phyloP scores from a whole-genome alignment of 92 coral and sea anemone species.

The Epizoanthus scotinus region DNA sequence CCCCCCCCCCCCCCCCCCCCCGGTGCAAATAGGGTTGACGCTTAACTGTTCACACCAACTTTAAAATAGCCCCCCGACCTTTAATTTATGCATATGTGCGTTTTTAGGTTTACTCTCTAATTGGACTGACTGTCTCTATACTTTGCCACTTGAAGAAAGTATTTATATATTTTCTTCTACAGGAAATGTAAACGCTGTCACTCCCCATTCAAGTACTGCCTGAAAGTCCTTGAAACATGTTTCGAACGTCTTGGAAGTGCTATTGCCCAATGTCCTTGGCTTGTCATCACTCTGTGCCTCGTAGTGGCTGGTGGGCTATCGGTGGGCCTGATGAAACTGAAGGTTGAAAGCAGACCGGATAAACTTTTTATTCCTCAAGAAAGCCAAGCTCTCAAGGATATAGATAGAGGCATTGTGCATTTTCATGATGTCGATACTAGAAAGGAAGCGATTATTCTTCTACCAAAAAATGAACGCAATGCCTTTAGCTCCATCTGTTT shows the following conservation, averaged over 20 bases:
- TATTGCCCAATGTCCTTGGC: constrained; percentile 7
- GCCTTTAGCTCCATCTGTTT: constrained; percentile 35
- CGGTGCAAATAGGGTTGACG: too few relatives aligned
- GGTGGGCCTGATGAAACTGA: constrained; percentile 21
- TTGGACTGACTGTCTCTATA: too few relatives aligned
- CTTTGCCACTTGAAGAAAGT: too few relatives aligned
- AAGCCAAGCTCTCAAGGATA: constrained; percentile 49
- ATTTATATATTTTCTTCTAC: too few relatives aligned
- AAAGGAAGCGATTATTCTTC: constrained; percentile 35
- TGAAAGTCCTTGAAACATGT: constrained; percentile 4
- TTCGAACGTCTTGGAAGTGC: constrained; percentile 20
- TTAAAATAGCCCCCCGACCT: too few relatives aligned
- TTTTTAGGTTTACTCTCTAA: too few relatives aligned
- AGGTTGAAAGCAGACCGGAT: constrained; percentile 42
- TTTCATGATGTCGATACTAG: constrained; percentile 43
- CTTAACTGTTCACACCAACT: too few relatives aligned
- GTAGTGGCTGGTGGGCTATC: constrained; percentile 15
- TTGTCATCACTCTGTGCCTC: constrained; percentile 10
- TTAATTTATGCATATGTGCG: too few relatives aligned
- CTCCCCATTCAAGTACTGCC: constrained; percentile 10
- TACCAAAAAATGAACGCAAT: constrained; percentile 19
- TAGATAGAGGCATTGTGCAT: constrained; percentile 29
- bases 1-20: too few relatives aligned
- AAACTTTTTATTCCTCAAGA: constrained; percentile 57
- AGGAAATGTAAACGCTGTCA: background rate